A percentile compares a stretch with the other conserved stretches of the same genome.
phyloP scores from a whole-genome alignment of 2,888 invertebrate species.

The Oligia strigilis region DNA sequence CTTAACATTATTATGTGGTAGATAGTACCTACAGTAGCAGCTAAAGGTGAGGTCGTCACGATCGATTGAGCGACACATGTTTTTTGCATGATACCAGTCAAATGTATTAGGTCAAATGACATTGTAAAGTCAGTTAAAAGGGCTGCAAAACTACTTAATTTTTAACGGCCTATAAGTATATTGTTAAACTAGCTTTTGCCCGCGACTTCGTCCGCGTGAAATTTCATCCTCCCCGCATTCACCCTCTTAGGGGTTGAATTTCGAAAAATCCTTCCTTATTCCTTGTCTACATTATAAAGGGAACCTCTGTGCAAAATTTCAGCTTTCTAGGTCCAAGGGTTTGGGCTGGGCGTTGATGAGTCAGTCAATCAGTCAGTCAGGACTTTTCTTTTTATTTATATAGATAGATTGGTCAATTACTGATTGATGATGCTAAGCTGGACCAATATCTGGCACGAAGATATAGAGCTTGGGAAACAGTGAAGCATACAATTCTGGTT shows the following conservation, averaged over 20 bases:
- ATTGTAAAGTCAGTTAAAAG: not conserved
- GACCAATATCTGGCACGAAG: not conserved
- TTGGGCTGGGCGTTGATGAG: too few relatives aligned
- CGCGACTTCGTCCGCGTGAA: too few relatives aligned
- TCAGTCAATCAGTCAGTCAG: too few relatives aligned
- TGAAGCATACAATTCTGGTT: not conserved
- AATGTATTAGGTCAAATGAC: not conserved
- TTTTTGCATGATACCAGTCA: not conserved
- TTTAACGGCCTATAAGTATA: not conserved
- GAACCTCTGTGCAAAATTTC: too few relatives aligned
- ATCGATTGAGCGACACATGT: not conserved
- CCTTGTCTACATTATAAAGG: too few relatives aligned
- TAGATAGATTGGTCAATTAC: not conserved
- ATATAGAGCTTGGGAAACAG: not conserved
- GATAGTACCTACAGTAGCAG: not conserved
- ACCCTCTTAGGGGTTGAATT: too few relatives aligned
- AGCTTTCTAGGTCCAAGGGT: too few relatives aligned
- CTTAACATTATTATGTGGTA: not conserved
- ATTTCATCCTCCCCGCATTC: too few relatives aligned
- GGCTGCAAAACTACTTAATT: not conserved
- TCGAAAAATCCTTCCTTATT: too few relatives aligned
- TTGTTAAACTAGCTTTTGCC: not conserved
- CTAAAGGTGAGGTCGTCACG: not conserved
- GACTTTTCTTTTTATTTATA: too few relatives aligned
- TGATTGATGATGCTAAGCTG: not conserved